Conservation (phyloP, 1,140 invertebrate species). For the Protaetia brevitarsis region DNA sequence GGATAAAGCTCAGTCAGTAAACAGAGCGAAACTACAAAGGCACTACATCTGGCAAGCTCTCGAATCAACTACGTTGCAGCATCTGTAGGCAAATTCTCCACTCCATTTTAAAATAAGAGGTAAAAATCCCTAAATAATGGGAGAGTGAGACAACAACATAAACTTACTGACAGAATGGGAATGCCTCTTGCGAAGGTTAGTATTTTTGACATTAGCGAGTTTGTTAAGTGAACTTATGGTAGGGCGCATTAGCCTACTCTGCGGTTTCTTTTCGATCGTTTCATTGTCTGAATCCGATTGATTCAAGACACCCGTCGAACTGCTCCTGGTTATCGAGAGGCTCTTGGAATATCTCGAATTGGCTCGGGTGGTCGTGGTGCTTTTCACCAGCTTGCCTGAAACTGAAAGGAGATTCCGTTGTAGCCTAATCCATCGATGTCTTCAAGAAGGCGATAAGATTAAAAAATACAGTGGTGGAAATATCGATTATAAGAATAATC, state of each 20-base stretch:
- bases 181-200: slow-evolving; percentile 38
- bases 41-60: too few relatives aligned
- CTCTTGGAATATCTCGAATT: slow-evolving; percentile 46
- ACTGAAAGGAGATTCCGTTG: too few relatives aligned
- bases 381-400: slow-evolving; percentile 40
- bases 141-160: neutral
- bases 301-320: slow-evolving; percentile 76
- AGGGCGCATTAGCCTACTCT: slow-evolving; percentile 65
- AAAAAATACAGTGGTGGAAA: too few relatives aligned
- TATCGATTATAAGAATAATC: too few relatives aligned
- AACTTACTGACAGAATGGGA: slow-evolving; percentile 47
- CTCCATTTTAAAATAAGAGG: neutral
- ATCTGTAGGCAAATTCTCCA: too few relatives aligned
- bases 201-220: slow-evolving; percentile 48
- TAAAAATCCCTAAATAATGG: neutral
- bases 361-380: slow-evolving; percentile 43
- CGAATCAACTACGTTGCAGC: too few relatives aligned
- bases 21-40: too few relatives aligned
- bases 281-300: slow-evolving; percentile 72
- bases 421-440: too few relatives aligned
- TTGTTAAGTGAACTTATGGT: slow-evolving; percentile 80
- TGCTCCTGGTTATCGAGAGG: slow-evolving; percentile 64
- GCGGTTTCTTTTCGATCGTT: slow-evolving; percentile 43
- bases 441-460: too few relatives aligned
- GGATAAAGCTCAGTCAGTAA: too few relatives aligned